Conservation (phyloP, 2,888 invertebrate genomes). For the Bibio marci region DNA sequence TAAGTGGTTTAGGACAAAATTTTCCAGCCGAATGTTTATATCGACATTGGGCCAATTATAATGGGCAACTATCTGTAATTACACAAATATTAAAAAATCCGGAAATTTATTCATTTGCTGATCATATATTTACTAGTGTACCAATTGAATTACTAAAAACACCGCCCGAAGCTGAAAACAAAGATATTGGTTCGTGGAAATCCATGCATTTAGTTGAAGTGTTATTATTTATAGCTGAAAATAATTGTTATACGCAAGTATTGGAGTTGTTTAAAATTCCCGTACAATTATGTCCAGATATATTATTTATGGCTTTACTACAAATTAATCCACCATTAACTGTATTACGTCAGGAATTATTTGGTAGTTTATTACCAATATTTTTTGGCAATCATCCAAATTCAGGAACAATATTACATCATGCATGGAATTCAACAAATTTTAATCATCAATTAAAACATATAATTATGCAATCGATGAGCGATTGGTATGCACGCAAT, state of each 20-base stretch:
- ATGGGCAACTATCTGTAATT: slow-evolving; percentile 81
- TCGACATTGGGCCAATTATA: slow-evolving; percentile 82
- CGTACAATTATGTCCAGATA: slow-evolving; percentile 84
- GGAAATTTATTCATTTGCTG: slow-evolving; percentile 88
- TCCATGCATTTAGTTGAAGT: slow-evolving; percentile 82
- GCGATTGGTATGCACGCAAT: slow-evolving; percentile 86
- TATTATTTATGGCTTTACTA: slow-evolving; percentile 72
- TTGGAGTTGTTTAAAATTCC: slow-evolving; percentile 81
- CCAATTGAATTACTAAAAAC: slow-evolving; percentile 81
- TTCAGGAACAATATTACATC: slow-evolving; percentile 87
- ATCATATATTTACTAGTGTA: slow-evolving; percentile 75
- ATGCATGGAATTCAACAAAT: slow-evolving; percentile 82
- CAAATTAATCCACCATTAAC: slow-evolving; percentile 73
- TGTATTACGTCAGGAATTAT: slow-evolving; percentile 65
- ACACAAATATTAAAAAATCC: slow-evolving; percentile 74
- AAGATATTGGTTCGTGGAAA: slow-evolving; percentile 86
- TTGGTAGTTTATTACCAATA: slow-evolving; percentile 76
- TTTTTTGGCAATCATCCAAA: slow-evolving; percentile 94
- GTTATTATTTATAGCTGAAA: slow-evolving; percentile 70
- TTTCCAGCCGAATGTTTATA: slow-evolving; percentile 84
- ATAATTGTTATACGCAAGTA: slow-evolving; percentile 65
- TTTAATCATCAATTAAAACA: slow-evolving; percentile 49
- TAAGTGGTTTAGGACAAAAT: slow-evolving; percentile 46
- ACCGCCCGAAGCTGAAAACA: slow-evolving; percentile 86
- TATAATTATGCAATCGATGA: slow-evolving; percentile 91